Percentiles rank a stretch among this genome's conserved stretches.
phyloP scores from a whole-genome alignment of 2,113 vertebrate genomes.

The Fulica atra region DNA sequence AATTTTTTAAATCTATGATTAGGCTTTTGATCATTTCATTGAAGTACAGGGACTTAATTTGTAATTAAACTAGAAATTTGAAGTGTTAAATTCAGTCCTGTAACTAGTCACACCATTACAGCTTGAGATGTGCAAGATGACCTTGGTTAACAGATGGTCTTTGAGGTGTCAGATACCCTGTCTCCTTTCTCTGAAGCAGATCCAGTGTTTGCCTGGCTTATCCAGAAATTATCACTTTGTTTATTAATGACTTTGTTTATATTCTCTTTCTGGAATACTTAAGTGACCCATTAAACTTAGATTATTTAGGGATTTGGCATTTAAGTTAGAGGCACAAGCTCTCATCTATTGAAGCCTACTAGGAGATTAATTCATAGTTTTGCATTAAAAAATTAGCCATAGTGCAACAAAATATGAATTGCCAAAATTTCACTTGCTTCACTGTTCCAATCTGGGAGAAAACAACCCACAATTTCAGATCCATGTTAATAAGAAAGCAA shows the following conservation, averaged over 20 bases:
- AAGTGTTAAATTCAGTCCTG: not conserved
- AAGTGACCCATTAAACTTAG: not conserved
- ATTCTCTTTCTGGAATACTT: not conserved
- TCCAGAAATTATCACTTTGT: not conserved
- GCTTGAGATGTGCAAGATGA: not conserved
- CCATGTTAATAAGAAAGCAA: not conserved
- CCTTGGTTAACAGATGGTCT: not conserved
- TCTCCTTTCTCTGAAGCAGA: not conserved
- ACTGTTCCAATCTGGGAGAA: not conserved
- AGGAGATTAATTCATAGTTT: not conserved
- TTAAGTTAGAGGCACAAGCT: not conserved
- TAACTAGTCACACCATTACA: not conserved
- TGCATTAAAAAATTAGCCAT: not conserved
- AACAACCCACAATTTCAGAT: not conserved
- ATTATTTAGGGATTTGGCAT: not conserved
- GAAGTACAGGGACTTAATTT: not conserved
- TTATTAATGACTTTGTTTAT: not conserved
- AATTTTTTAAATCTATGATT: not conserved
- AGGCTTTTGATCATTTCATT: not conserved
- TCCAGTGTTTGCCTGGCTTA: not conserved
- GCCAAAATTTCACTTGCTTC: not conserved
- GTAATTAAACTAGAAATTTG: not conserved
- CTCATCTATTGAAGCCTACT: not conserved
- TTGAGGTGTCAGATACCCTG: not conserved
- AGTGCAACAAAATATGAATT: not conserved